A percentile compares a stretch with the other conserved stretches of the same genome.
Evolutionary conservation across 2,888 invertebrate genomes (phyloP).

Genomic region (Stenotaenia linearis): DNA sequence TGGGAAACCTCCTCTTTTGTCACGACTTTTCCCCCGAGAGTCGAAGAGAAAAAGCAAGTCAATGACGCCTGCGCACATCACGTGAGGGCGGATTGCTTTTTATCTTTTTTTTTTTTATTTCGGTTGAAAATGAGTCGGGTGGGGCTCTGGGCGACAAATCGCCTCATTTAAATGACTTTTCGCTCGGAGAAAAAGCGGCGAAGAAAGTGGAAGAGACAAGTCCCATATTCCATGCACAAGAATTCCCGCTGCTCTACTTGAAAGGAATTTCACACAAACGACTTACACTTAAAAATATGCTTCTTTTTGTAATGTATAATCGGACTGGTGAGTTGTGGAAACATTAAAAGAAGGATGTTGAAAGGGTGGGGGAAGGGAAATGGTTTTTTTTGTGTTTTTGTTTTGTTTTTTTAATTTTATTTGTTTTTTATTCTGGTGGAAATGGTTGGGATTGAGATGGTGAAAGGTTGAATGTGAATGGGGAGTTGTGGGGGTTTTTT

Average conservation of each 20-base stretch:
- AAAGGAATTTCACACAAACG: neutral
- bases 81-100: neutral
- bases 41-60: too few relatives aligned
- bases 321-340: neutral
- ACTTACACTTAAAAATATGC: neutral
- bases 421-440: too few relatives aligned
- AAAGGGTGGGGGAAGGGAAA: too few relatives aligned
- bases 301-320: neutral
- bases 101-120: neutral
- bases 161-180: neutral
- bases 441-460: too few relatives aligned
- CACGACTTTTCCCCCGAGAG: neutral
- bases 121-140: neutral
- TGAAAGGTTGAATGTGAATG: too few relatives aligned
- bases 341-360: too few relatives aligned
- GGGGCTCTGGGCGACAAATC: neutral
- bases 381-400: too few relatives aligned
- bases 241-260: conserved; percentile 4
- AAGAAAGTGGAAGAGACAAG: neutral
- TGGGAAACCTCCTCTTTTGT: neutral
- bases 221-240: neutral
- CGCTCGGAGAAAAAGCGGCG: neutral
- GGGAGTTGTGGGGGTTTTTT: too few relatives aligned
- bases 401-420: too few relatives aligned
- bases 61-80: neutral